Evolutionary conservation across 2,113 vertebrate genomes (phyloP), one percentile per base, ranked within the genome.

Genomic region (Anolis carolinensis): DNA sequence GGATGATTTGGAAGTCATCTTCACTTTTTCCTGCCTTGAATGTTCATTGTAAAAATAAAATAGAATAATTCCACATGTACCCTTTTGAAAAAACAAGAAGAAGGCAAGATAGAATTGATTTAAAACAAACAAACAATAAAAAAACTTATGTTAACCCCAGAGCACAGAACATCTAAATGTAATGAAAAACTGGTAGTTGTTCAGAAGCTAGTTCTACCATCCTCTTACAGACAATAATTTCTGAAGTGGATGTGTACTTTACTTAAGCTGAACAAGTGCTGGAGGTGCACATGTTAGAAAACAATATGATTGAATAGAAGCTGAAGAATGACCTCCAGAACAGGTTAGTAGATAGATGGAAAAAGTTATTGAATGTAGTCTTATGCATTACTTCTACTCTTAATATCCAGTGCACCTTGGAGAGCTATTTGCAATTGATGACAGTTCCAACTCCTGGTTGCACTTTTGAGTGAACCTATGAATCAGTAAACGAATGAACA

Each of bases 361-460:
- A 48, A 18, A 62, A 59, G 36, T 76, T 76, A 30, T 59, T 62
- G 27, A 86, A 25, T 83, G 10, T 10, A 50, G 68, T 13, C 44
- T 80, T 67, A 72, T 79, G 25, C 34, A 74, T 48, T 63, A 59
- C 30, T 79, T 76, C 25, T 16, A 48, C 8, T 14, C 18, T 80
- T 48, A 62, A 11, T 44, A 73, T 39, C 36, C 52, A 73, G 39
- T 16, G 25, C 2, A 6, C 68, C 52, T 72, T 73, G 10, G 52
- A 79, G 76, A 79, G 6, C 50, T 71, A 39, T 85, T 79, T 62
- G 36, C 50, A 27, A 44, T 80, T 52, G 80, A 11, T 80, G 77
- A 48, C 36, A 34, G 21, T 55, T 79, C 71, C 52, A 39, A 73
- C 36, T 73, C n/a, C 39, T 48, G 50, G 10, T 52, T 74, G 52